Conservation (phyloP, 2,888 invertebrate genomes). For the Philereme vetulata region DNA sequence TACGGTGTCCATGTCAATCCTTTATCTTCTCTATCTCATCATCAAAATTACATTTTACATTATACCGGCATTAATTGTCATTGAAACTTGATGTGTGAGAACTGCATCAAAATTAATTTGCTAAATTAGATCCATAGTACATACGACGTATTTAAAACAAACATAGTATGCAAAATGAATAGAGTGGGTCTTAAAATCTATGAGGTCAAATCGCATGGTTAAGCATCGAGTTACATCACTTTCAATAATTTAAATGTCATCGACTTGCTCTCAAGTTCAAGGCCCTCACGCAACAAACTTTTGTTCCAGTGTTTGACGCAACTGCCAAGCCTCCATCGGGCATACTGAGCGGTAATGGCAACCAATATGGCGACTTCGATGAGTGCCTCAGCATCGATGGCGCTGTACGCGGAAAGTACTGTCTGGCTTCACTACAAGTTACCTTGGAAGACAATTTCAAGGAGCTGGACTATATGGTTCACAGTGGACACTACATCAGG, state of each 20-base stretch:
- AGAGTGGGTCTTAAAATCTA: no score
- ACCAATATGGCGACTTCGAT: conserved; percentile 89
- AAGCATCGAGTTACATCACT: no score
- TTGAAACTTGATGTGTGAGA: no score
- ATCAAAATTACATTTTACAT: no score
- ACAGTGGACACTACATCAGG: conserved; percentile 79
- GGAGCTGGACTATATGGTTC: conserved; percentile 71
- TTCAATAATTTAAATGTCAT: not conserved
- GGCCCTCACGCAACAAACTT: conserved; percentile 7
- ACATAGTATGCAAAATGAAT: no score
- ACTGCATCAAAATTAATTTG: no score
- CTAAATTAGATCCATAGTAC: no score
- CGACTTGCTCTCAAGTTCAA: conserved; percentile 3
- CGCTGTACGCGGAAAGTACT: conserved; percentile 85
- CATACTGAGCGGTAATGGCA: conserved; percentile 86
- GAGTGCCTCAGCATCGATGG: conserved; percentile 84
- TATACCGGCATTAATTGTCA: no score
- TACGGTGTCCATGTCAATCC: no score
- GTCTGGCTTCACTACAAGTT: conserved; percentile 84
- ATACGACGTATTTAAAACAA: no score
- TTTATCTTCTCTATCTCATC: no score
- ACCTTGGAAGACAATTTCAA: conserved; percentile 56
- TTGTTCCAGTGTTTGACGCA: conserved; percentile 87
- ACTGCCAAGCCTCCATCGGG: conserved; percentile 88
- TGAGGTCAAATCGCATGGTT: no score